phyloP scores from a whole-genome alignment of 2,888 invertebrate genomes.

The Tenthredo mesomela region DNA sequence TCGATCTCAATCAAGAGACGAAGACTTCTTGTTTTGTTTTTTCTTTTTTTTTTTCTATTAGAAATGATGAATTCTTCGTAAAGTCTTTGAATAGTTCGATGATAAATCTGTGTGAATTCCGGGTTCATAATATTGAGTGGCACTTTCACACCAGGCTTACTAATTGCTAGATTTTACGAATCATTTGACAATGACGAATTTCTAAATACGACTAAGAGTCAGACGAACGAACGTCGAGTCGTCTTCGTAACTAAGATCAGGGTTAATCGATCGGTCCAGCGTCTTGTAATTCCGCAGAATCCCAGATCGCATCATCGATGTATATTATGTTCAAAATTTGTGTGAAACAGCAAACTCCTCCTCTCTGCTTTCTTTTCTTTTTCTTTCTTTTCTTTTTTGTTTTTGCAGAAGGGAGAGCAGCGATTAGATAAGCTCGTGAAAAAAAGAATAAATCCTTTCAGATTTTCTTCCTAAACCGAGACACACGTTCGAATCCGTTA shows the following conservation, averaged over 20 bases:
- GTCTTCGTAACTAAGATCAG: not conserved
- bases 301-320: conserved; percentile 23
- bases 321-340: not conserved
- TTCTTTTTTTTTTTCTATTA: not conserved
- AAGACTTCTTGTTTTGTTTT: not conserved
- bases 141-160: not conserved
- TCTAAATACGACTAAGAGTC: conserved; percentile 14
- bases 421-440: too few relatives aligned
- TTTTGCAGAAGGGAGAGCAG: too few relatives aligned
- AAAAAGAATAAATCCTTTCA: too few relatives aligned
- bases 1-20: not conserved
- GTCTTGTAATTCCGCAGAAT: not conserved
- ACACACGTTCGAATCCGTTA: too few relatives aligned
- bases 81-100: not conserved
- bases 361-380: too few relatives aligned
- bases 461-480: too few relatives aligned
- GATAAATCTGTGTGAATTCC: not conserved
- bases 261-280: conserved; percentile 11
- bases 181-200: conserved; percentile 41
- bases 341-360: not conserved
- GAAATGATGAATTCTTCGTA: not conserved
- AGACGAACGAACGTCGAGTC: not conserved
- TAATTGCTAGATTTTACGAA: not conserved
- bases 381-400: too few relatives aligned
- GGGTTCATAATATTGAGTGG: not conserved